These are phyloP conservation scores for Sebastiscus tertius DNA, from an alignment of 2,797 vertebrate species.

Conservation along the genomic window DNA sequence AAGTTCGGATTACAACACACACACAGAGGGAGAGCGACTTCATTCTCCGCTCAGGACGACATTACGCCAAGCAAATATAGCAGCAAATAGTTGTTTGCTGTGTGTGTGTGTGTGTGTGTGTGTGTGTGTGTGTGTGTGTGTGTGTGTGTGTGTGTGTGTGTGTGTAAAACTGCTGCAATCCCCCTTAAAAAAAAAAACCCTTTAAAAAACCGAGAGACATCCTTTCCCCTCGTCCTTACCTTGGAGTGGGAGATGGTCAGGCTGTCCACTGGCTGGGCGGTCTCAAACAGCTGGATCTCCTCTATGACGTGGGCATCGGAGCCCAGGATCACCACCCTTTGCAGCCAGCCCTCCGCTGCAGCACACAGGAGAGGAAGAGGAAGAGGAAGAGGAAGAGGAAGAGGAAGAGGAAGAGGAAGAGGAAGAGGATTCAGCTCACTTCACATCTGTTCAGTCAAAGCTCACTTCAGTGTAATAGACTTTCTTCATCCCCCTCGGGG, in stretches of 20 bases:
- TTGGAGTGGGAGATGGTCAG: constrained; percentile 90
- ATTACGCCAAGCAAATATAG: too few species aligned
- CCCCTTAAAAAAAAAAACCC: not conserved
- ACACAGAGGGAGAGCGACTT: too few species aligned
- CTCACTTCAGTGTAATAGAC: not conserved
- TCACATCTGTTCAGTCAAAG: constrained; percentile 1
- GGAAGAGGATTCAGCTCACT: constrained; percentile 14
- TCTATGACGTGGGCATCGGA: constrained; percentile 89
- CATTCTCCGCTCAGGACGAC: too few species aligned
- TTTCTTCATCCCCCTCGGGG: not conserved
- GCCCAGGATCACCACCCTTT: constrained; percentile 89
- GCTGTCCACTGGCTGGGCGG: constrained; percentile 89
- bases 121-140: not conserved
- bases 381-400: not conserved
- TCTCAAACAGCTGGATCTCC: constrained; percentile 95
- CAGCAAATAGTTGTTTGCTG: too few species aligned
- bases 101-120: too few species aligned
- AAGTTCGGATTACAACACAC: too few species aligned
- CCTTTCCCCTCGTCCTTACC: constrained; percentile 72
- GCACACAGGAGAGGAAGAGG: constrained; percentile 10
- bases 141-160: not conserved
- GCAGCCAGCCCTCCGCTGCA: constrained; percentile 92
- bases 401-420: not conserved
- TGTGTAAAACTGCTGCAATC: not conserved
- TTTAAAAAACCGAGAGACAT: not conserved